Evolutionary conservation across 2,888 invertebrate species (phyloP).

Genomic region (Xanthostigma xanthostigma): DNA sequence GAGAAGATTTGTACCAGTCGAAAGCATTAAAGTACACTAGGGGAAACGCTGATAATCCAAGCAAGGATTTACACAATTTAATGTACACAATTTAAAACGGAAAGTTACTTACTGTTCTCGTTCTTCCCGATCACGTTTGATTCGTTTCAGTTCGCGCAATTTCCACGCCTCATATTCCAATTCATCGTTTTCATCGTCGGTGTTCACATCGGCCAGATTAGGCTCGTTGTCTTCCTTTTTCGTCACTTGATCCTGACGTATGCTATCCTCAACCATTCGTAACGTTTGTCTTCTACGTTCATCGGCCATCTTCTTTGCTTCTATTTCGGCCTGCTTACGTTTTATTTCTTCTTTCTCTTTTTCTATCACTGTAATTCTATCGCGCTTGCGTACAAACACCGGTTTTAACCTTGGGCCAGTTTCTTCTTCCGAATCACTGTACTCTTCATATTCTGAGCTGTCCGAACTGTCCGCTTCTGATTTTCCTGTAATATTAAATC

Average conservation of each 20-base stretch:
- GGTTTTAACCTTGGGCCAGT: constrained; percentile 84
- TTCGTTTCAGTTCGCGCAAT: constrained; percentile 83
- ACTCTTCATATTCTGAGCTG: constrained; percentile 72
- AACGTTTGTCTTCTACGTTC: constrained; percentile 79
- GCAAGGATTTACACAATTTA: too few relatives aligned
- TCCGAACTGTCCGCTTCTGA: constrained; percentile 51
- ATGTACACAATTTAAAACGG: too few relatives aligned
- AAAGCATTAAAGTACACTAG: too few relatives aligned
- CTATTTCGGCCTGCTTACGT: constrained; percentile 70
- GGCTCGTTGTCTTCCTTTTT: constrained; percentile 58
- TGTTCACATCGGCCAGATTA: constrained; percentile 71
- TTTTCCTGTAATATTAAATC: constrained; percentile 33
- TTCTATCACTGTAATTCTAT: constrained; percentile 90
- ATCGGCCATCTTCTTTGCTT: constrained; percentile 72
- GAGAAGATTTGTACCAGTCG: too few relatives aligned
- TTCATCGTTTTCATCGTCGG: constrained; percentile 92
- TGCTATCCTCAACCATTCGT: constrained; percentile 77
- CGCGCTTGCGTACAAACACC: constrained; percentile 83
- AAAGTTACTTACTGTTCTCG: constrained; percentile 61
- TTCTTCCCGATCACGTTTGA: constrained; percentile 93
- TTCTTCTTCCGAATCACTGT: constrained; percentile 81
- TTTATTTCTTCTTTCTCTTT: constrained; percentile 77
- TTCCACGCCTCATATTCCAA: constrained; percentile 98
- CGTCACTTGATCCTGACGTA: constrained; percentile 62
- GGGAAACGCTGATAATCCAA: too few relatives aligned